Evolutionary conservation across 2,113 vertebrate species (phyloP).

Genomic region (Suricata suricatta): DNA sequence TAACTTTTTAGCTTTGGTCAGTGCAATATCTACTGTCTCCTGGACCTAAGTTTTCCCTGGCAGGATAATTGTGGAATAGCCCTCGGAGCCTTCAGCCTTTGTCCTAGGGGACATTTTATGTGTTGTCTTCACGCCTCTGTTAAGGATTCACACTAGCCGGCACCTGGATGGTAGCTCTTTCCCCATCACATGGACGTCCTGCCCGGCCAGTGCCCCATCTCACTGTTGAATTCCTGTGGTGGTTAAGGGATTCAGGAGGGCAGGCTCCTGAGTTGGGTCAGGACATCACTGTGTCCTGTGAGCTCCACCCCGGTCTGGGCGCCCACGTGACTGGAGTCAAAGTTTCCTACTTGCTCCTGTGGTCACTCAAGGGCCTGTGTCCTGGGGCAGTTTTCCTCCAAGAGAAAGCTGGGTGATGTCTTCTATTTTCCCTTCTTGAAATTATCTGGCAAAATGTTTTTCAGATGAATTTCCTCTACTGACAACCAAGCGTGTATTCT

Average conservation of each 20-base stretch:
- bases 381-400: not conserved
- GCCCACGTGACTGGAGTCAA: not conserved
- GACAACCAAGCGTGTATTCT: conserved; percentile 96
- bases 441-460: conserved; percentile 71
- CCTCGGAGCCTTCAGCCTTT: not conserved
- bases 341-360: not conserved
- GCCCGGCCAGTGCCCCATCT: not conserved
- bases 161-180: not conserved
- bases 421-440: not conserved
- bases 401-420: not conserved
- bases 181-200: not conserved
- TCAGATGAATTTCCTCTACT: conserved; percentile 95
- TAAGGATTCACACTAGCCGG: not conserved
- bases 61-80: not conserved
- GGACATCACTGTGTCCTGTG: not conserved
- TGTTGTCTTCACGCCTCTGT: not conserved
- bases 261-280: not conserved
- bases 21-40: not conserved
- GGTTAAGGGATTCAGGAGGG: not conserved
- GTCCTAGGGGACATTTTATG: not conserved
- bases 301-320: not conserved
- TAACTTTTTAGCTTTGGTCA: not conserved
- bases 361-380: not conserved
- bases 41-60: not conserved
- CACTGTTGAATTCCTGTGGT: not conserved